Percentiles rank a stretch among this genome's conserved stretches.
Conservation (phyloP, 2,888 invertebrate species). For the Pediacus dermestoides region DNA sequence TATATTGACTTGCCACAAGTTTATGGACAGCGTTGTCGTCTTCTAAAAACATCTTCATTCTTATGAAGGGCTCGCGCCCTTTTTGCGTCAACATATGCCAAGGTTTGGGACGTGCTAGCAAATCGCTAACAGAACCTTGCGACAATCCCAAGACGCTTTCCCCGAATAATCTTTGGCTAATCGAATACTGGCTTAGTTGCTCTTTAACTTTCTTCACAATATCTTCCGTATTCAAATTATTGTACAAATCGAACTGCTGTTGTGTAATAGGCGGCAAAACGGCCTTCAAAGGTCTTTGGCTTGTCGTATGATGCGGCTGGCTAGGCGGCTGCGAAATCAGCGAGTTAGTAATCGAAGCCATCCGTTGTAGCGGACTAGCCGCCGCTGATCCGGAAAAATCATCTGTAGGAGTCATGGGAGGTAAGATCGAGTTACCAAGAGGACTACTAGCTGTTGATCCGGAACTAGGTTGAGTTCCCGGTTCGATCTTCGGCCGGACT, state of each 20-base stretch:
- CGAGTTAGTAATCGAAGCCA: slow-evolving; percentile 98
- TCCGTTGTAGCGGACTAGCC: slow-evolving; percentile 91
- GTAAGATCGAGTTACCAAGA: slow-evolving; percentile 79
- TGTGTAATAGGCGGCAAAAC: slow-evolving; percentile 97
- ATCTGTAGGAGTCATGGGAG: slow-evolving; percentile 76
- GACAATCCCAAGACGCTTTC: slow-evolving; percentile 96
- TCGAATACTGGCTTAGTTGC: slow-evolving; percentile 90
- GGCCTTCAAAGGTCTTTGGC: slow-evolving; percentile 88
- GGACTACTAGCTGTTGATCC: slow-evolving; percentile 82
- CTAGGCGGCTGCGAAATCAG: slow-evolving; percentile 86
- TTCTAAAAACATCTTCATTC: slow-evolving; percentile 97
- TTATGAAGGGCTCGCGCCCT: slow-evolving; percentile 92
- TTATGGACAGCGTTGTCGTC: slow-evolving; percentile 95
- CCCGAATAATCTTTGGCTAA: slow-evolving; percentile 96
- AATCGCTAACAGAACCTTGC: slow-evolving; percentile 96
- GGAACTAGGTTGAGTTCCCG: slow-evolving; percentile 64
- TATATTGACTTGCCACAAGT: slow-evolving; percentile 93
- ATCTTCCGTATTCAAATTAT: slow-evolving; percentile 96
- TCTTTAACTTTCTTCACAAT: slow-evolving; percentile 96
- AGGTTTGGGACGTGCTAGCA: slow-evolving; percentile 94
- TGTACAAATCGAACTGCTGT: slow-evolving; percentile 97
- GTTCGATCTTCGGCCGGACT: slow-evolving; percentile 80
- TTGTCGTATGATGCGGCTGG: slow-evolving; percentile 78
- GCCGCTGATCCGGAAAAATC: slow-evolving; percentile 78
- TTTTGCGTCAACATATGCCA: slow-evolving; percentile 99